Base-by-base conservation (phyloP, 2,113 vertebrate genomes). In the Murina feae region DNA sequence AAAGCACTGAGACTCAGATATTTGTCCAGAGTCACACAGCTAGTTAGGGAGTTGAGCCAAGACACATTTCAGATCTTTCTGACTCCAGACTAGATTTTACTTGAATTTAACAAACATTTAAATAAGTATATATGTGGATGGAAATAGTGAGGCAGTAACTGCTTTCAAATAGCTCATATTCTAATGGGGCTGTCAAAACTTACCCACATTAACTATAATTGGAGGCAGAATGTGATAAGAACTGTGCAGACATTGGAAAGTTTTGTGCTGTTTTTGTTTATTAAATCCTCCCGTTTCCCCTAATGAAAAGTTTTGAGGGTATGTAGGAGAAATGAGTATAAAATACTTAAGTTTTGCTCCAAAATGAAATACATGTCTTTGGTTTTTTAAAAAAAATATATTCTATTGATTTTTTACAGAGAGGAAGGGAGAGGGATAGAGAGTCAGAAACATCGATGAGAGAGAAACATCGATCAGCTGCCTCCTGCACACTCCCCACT, bases 241-340 rank as follows among this genome's bases (percentile, higher is more conserved):
- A 28, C 42, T 65, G 0, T 86, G n/a, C n/a, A 89, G 25, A 85
- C 30, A 55, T 23, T 86, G 82, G 47, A 42, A n/a, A 86, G 9
- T 91, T 86, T 58, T 83, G 28, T 89, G 23, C 44, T 90, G 6
- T 60, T 92, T 95, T 95, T 93, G 44, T 53, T 95, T 51, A 65
- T 84, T 92, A 94, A 90, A 82, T 92, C 39, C 14, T 94, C 28
- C 32, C 18, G n/a, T 95, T 84, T 2, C 21, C 7, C 49, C 47
- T 90, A 85, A 93, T 91, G 83, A 55, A 91, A 91, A 83, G 17
- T 89, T 93, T 93, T 91, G 83, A 97, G 85, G 66, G 37, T 10
- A 82, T 83, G 10, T 66, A 28, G 51, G 55, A 95, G 88, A 96
- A 90, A 76, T 68, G n/a, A 21, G 3, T 91, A 9, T 96, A 87